Conservation (phyloP, 2,888 invertebrate genomes). For the Nycteola revayana region DNA sequence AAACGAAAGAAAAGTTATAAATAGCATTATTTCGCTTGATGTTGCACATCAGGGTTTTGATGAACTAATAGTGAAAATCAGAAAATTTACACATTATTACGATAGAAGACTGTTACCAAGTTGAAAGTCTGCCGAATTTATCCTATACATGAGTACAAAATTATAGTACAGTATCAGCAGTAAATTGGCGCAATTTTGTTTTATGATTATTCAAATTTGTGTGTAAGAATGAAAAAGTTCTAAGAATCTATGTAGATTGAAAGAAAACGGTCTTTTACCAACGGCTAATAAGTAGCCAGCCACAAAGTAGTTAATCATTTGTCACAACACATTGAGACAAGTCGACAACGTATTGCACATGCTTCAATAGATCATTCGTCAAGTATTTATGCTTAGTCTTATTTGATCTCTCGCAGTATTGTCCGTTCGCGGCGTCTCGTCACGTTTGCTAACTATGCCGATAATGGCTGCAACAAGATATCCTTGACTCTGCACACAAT, state of each 20-base stretch:
- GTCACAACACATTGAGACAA: slow-evolving; percentile 17
- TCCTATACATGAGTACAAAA: no score
- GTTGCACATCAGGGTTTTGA: slow-evolving; percentile 5
- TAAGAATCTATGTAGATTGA: no score
- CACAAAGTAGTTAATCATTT: slow-evolving; percentile 13
- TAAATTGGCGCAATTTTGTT: no score
- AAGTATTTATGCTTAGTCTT: slow-evolving; percentile 23
- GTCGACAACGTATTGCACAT: slow-evolving; percentile 1
- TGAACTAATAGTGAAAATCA: slow-evolving; percentile 9
- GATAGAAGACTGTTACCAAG: no score
- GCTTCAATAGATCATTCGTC: slow-evolving; percentile 15
- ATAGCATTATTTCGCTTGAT: slow-evolving; percentile 6
- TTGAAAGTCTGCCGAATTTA: no score
- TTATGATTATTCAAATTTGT: no score
- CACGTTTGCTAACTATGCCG: slow-evolving; percentile 38
- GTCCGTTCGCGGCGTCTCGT: slow-evolving; percentile 29
- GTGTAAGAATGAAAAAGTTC: no score
- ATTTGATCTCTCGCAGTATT: slow-evolving; percentile 26
- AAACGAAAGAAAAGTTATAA: slow-evolving; percentile 32
- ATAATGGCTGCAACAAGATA: slow-evolving; percentile 60
- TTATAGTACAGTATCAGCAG: no score
- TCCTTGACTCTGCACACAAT: slow-evolving; percentile 75
- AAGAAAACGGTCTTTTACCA: no score
- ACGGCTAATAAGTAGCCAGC: slow-evolving; percentile 5
- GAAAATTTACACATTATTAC: no score